Percentiles rank a stretch among this genome's conserved stretches.
These are phyloP conservation scores for Gavialis gangeticus DNA, from an alignment of 2,113 vertebrate species.

Conservation along the genomic window DNA sequence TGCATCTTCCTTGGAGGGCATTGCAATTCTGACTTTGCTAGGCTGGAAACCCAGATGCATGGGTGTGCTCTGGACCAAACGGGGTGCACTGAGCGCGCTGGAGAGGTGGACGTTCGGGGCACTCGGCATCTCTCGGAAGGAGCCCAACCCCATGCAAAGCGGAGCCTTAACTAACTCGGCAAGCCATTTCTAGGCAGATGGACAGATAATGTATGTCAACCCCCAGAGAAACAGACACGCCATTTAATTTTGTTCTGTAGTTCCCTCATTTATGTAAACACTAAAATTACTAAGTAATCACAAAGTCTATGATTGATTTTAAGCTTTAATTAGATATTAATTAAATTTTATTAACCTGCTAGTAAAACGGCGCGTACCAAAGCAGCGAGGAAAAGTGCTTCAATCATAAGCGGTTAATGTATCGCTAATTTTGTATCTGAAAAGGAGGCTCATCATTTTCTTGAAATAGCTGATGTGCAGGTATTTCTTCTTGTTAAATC, in stretches of 20 bases:
- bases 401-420: conserved; percentile 5
- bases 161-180: neutral
- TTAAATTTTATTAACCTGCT: conserved; percentile 68
- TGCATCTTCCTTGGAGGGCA: neutral
- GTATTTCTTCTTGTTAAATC: conserved; percentile 17
- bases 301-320: conserved; percentile 27
- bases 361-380: conserved; percentile 42
- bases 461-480: conserved; percentile 16
- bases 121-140: neutral
- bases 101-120: neutral
- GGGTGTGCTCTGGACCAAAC: neutral
- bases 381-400: conserved; percentile 23
- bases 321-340: conserved; percentile 68
- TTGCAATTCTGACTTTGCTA: neutral
- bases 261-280: neutral
- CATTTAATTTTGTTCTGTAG: neutral
- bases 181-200: neutral
- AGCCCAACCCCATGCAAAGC: neutral
- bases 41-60: neutral
- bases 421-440: conserved; percentile 59
- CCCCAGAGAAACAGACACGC: neutral
- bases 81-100: accelerated
- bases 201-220: neutral
- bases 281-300: conserved; percentile 30
- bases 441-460: conserved; percentile 3